phyloP scores from a whole-genome alignment of 2,888 invertebrate genomes.

The Philereme transversata region DNA sequence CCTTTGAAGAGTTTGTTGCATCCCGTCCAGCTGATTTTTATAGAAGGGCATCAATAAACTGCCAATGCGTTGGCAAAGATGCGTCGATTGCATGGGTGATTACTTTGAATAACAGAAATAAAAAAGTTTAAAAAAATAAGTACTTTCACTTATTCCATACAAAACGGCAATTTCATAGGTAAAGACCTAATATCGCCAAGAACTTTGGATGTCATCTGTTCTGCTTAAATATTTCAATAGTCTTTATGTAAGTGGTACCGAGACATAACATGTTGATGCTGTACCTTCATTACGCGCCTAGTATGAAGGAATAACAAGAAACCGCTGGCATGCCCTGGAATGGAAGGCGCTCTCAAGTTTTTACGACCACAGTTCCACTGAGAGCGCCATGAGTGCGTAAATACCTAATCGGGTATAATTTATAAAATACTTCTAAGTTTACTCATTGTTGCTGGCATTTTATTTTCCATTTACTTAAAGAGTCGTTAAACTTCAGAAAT shows the following conservation, averaged over 20 bases:
- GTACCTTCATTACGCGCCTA: constrained; percentile 26
- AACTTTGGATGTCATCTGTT: constrained; percentile 17
- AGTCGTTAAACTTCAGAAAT: constrained; percentile 39
- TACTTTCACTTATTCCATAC: too few relatives aligned
- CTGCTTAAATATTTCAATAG: constrained; percentile 22
- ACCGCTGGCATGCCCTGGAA: constrained; percentile 39
- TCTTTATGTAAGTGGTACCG: constrained; percentile 22
- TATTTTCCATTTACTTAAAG: constrained; percentile 40
- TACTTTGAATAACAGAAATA: too few relatives aligned
- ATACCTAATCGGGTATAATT: constrained; percentile 56
- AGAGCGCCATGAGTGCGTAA: constrained; percentile 53
- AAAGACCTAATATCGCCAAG: constrained; percentile 13
- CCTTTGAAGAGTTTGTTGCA: too few relatives aligned
- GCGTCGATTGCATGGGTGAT: too few relatives aligned
- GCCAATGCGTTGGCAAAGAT: too few relatives aligned
- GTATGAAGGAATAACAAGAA: constrained; percentile 33
- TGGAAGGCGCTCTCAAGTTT: constrained; percentile 53
- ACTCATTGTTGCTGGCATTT: constrained; percentile 44
- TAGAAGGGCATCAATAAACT: too few relatives aligned
- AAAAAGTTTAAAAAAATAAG: too few relatives aligned
- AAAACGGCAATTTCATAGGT: too few relatives aligned
- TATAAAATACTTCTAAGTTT: constrained; percentile 50
- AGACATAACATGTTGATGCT: constrained; percentile 24
- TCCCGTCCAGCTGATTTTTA: too few relatives aligned
- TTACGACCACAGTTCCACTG: constrained; percentile 54